Evolutionary conservation across 2,113 vertebrate species (phyloP), one percentile per base, ranked within the genome.

Genomic region (Urocolius indicus): DNA sequence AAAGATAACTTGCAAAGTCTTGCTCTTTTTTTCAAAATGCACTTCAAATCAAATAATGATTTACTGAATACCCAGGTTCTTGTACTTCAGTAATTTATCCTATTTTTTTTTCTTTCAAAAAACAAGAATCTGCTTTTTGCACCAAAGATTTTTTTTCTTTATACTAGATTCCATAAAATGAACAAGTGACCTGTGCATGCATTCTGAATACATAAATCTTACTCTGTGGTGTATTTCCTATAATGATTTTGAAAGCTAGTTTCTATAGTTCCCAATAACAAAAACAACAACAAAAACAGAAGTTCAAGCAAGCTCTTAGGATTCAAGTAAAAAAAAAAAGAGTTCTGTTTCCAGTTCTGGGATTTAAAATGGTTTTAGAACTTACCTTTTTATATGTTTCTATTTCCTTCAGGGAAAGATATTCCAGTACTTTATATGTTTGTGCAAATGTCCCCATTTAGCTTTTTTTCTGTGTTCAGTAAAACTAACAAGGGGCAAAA

Each of bases 1-100:
- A 96, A 93, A 94, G 93, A 84, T 94, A 90, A 94, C 68, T 84
- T 55, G 79, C 75, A 63, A 89, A 58, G 36, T 75, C 66, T 73
- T 84, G 54, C 58, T 84, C n/a, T 78, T 87, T 88, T 65, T 93
- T 91, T 91, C 90, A 92, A 94, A 95, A 89, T 54, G 55, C 57
- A 91, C 67, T 95, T 89, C 72, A 90, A 81, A 90, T 57, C 30
- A 23, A 36, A 80, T 61, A 14, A 36, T 86, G 85, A 80, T 74
- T 95, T 88, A 95, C n/a, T n/a, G 32, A 92, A 41, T 36, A 59
- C 2, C 8, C 36, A 77, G n/a, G 17, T 88, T 85, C 36, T 92
- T 32, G 43, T 63, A 77, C 13, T 59, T 71, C 45, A 59, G 46
- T 19, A 16, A 63, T 29, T 55, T 83, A 74, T 88, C 23, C 3